Conservation (phyloP, 1,140 invertebrate species). For the Parasteatoda tepidariorum region DNA sequence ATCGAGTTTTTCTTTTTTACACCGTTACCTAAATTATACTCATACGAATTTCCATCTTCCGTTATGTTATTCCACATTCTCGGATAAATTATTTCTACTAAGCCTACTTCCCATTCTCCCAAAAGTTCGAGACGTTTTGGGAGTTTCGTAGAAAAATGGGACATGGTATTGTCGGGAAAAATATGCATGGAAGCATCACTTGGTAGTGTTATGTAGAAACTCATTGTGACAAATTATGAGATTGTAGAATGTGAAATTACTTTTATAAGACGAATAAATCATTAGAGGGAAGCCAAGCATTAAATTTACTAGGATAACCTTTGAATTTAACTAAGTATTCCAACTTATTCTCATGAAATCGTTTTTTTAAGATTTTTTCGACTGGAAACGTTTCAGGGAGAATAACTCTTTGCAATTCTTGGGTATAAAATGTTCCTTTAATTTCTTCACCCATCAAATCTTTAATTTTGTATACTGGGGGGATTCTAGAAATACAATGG, state of each 20-base stretch:
- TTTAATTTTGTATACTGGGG: too few species aligned
- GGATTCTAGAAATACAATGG: neutral
- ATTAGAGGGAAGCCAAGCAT: neutral
- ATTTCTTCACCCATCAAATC: neutral
- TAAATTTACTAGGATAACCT: slow-evolving; percentile 15
- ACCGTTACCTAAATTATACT: neutral
- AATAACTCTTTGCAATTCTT: slow-evolving; percentile 9
- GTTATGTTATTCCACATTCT: slow-evolving; percentile 11
- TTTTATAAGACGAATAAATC: slow-evolving; percentile 1
- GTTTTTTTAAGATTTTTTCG: slow-evolving; percentile 1
- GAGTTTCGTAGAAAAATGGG: neutral
- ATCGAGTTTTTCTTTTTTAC: neutral
- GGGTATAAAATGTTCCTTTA: neutral
- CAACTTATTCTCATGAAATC: neutral
- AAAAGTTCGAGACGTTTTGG: neutral
- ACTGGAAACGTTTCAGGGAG: neutral
- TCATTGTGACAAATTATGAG: neutral
- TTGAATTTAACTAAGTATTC: slow-evolving; percentile 19
- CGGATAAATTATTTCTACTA: slow-evolving; percentile 5
- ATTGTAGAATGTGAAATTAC: too few species aligned
- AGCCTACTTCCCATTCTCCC: neutral
- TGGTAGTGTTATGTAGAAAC: slow-evolving; percentile 1
- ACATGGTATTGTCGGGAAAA: slow-evolving; percentile 16
- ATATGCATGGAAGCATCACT: neutral
- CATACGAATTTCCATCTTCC: neutral